phyloP scores from a whole-genome alignment of 2,113 vertebrate species.

The Romanogobio albipinnatus region DNA sequence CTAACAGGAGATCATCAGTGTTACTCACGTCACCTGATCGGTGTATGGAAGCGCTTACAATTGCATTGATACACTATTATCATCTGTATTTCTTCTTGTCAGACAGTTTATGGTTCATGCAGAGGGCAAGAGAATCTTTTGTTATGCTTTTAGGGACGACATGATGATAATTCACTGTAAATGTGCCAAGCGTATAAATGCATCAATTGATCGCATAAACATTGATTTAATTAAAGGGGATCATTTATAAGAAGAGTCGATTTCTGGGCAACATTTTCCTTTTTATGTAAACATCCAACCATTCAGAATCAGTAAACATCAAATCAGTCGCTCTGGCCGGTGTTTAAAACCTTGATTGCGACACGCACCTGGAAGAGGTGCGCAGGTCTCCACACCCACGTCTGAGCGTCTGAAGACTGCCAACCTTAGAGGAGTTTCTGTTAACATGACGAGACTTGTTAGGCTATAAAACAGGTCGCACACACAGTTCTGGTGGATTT shows the following conservation, averaged over 20 bases:
- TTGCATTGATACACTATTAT: not conserved
- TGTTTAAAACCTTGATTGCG: not conserved
- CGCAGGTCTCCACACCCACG: conserved; percentile 47
- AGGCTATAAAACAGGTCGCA: conserved; percentile 40
- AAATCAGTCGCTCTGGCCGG: not conserved
- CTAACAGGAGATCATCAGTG: too few species aligned
- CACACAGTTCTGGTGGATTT: not conserved
- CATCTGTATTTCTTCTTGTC: not conserved
- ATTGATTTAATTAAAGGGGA: too few species aligned
- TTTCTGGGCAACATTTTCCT: too few species aligned
- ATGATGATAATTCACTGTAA: too few species aligned
- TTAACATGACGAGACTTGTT: conserved; percentile 72
- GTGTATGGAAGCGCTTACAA: too few species aligned
- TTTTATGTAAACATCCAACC: too few species aligned
- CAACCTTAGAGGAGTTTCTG: conserved; percentile 50
- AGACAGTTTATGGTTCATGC: not conserved
- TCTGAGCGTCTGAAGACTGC: conserved; percentile 57
- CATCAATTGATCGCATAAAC: too few species aligned
- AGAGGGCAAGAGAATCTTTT: not conserved
- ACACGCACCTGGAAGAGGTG: conserved; percentile 1
- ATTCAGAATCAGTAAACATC: too few species aligned
- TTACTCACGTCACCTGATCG: too few species aligned
- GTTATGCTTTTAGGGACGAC: too few species aligned
- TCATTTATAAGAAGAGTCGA: too few species aligned
- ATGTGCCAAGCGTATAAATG: too few species aligned